Conservation (phyloP, 2,888 invertebrate species). For the Synanthedon formicaeformis region DNA sequence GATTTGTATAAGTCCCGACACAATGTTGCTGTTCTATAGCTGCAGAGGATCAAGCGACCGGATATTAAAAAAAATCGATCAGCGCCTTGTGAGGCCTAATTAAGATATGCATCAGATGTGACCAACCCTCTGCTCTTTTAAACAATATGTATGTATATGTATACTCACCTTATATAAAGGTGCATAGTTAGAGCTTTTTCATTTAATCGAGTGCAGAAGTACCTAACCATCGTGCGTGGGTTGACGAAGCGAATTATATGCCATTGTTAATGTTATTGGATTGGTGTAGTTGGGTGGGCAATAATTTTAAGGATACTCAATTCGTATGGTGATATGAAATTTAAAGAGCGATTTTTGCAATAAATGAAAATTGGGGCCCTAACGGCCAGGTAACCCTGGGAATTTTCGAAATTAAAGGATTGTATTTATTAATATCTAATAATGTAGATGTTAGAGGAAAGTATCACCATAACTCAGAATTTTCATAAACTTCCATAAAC, state of each 20-base stretch:
- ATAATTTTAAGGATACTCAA: constrained; percentile 1
- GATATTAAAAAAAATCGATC: constrained; percentile 44
- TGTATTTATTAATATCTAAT: too few species aligned
- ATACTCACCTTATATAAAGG: neutral
- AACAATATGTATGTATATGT: constrained; percentile 43
- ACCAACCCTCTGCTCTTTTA: constrained; percentile 51
- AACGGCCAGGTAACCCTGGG: too few species aligned
- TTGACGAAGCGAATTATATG: constrained; percentile 41
- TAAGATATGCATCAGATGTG: constrained; percentile 66
- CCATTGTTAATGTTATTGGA: constrained; percentile 49
- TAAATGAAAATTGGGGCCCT: too few species aligned
- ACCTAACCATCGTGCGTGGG: constrained; percentile 32
- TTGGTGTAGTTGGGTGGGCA: constrained; percentile 34
- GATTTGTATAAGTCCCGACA: constrained; percentile 5
- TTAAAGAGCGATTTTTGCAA: neutral
- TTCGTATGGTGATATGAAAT: neutral
- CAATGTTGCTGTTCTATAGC: neutral
- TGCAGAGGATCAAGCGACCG: constrained; percentile 35
- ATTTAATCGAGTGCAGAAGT: constrained; percentile 31
- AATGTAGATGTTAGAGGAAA: too few species aligned
- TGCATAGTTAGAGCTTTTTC: constrained; percentile 13
- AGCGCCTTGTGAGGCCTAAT: constrained; percentile 67
- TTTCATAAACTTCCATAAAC: too few species aligned
- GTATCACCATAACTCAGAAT: too few species aligned
- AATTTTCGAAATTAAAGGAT: too few species aligned